phyloP scores from a whole-genome alignment of 1,140 invertebrate genomes.

The Anastrepha ludens region DNA sequence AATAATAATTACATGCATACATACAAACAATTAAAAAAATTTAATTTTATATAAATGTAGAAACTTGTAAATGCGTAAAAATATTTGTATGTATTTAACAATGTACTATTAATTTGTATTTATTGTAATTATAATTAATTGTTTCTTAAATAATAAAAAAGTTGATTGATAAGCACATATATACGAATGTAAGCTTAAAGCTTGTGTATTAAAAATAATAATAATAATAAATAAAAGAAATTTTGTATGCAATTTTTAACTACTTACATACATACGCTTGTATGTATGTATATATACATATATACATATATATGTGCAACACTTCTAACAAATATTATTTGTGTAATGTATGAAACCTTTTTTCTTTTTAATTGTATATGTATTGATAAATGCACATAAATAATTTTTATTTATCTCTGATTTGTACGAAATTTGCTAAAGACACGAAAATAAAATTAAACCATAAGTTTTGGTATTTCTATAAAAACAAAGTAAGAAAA shows the following conservation, averaged over 20 bases:
- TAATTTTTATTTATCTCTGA: not conserved
- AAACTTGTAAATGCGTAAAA: conserved; percentile 11
- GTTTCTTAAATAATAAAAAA: conserved; percentile 46
- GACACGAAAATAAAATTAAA: conserved; percentile 13
- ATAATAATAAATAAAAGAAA: not conserved
- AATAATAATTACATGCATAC: not conserved
- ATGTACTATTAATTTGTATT: conserved; percentile 34
- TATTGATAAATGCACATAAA: conserved; percentile 21
- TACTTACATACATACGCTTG: not conserved
- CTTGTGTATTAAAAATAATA: conserved; percentile 18
- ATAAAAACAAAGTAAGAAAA: not conserved
- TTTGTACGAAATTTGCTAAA: conserved; percentile 23
- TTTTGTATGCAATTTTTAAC: conserved; percentile 44
- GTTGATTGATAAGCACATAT: conserved; percentile 22
- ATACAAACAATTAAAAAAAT: not conserved
- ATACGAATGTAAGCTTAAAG: conserved; percentile 40
- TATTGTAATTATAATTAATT: conserved; percentile 40
- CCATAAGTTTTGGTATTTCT: conserved; percentile 42
- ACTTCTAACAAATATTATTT: conserved; percentile 5
- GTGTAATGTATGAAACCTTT: not conserved
- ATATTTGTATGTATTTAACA: not conserved
- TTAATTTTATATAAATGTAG: conserved; percentile 32
- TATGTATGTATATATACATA: not conserved
- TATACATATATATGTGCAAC: not conserved
- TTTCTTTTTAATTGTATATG: not conserved